These are phyloP conservation scores for Brevimyrus niger DNA, from an alignment of 2,113 vertebrate species.

Conservation along the genomic window DNA sequence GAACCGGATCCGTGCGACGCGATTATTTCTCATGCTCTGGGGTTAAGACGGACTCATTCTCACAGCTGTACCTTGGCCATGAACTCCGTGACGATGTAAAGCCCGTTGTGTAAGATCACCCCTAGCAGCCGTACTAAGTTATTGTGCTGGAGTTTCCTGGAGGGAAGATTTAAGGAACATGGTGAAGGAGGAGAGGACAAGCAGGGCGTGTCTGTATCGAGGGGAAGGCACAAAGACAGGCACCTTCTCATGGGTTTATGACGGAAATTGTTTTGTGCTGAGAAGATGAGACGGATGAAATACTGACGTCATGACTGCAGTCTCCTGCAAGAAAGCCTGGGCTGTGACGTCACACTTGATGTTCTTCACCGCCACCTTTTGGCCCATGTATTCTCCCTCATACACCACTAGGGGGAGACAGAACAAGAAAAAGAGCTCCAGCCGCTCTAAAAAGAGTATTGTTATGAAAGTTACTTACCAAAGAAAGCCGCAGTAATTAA, in stretches of 20 bases:
- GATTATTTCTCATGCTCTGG: background rate
- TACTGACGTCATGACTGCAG: constrained; percentile 81
- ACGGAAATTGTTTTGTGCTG: background rate
- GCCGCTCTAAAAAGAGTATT: background rate
- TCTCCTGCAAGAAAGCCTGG: constrained; percentile 81
- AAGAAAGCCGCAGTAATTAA: background rate
- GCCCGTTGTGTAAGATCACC: constrained; percentile 79
- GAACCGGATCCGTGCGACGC: background rate
- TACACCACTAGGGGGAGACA: constrained; percentile 62
- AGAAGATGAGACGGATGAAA: background rate
- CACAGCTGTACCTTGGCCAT: constrained; percentile 73
- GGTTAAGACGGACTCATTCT: background rate
- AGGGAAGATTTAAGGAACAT: background rate
- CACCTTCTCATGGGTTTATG: background rate
- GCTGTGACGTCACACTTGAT: constrained; percentile 85
- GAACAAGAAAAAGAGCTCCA: background rate
- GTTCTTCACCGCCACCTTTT: constrained; percentile 86
- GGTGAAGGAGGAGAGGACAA: background rate
- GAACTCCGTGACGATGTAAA: constrained; percentile 85
- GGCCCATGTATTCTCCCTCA: constrained; percentile 75
- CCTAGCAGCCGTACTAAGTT: constrained; percentile 81
- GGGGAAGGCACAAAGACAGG: background rate
- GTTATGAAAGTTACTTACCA: background rate
- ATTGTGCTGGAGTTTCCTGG: constrained; percentile 79
- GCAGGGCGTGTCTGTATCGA: background rate